Percentiles rank a stretch among this genome's conserved stretches.
These are phyloP conservation scores for Clamator glandarius DNA, from an alignment of 2,797 vertebrate genomes.

Conservation along the genomic window DNA sequence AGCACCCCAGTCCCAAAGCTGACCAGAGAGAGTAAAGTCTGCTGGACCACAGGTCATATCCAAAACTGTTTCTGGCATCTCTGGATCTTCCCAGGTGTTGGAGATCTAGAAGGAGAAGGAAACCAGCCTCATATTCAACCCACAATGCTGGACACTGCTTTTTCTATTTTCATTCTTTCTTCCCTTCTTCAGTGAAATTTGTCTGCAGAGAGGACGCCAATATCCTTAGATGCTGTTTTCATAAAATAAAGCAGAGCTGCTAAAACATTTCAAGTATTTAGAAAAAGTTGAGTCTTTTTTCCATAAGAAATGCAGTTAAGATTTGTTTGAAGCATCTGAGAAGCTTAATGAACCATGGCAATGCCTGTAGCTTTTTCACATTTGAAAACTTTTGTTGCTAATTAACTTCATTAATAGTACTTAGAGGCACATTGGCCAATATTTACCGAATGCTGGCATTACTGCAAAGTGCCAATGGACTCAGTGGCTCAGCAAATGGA, in stretches of 20 bases:
- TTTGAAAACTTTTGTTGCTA: constrained; percentile 71
- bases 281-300: not conserved
- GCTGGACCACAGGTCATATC: not conserved
- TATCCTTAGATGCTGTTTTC: not conserved
- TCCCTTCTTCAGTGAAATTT: not conserved
- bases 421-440: constrained; percentile 60
- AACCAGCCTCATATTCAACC: not conserved
- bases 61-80: not conserved
- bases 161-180: not conserved
- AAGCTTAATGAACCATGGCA: constrained; percentile 52
- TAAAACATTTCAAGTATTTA: not conserved
- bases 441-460: not conserved
- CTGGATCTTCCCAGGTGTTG: not conserved
- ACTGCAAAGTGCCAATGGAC: constrained; percentile 24
- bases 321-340: constrained; percentile 40
- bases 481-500: constrained; percentile 23
- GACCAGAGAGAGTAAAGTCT: not conserved
- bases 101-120: not conserved
- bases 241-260: not conserved
- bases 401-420: constrained; percentile 73
- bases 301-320: constrained; percentile 24
- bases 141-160: not conserved
- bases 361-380: constrained; percentile 66
- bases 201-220: not conserved
- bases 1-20: not conserved